Percentiles rank a stretch among this genome's conserved stretches.
Evolutionary conservation across 1,140 invertebrate species (phyloP).

Genomic region (Platorchestia sp.): DNA sequence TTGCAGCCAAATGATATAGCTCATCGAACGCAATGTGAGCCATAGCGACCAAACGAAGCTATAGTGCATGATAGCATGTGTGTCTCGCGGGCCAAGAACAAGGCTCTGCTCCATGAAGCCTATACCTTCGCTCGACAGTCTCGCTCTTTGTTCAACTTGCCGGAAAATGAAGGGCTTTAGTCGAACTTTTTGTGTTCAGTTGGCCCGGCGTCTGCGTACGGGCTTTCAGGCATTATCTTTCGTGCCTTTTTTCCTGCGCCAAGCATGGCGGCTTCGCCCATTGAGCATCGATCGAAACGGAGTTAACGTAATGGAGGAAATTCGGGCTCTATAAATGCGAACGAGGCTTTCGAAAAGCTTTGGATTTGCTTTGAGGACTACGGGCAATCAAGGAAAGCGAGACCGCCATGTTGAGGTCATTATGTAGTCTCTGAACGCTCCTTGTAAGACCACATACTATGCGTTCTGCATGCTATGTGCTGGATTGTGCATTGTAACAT

Average conservation of each 20-base stretch:
- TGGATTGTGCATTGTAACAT: neutral
- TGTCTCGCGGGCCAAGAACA: neutral
- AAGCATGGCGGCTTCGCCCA: neutral
- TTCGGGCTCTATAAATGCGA: neutral
- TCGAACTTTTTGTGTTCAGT: neutral
- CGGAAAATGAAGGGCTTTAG: neutral
- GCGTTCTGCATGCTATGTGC: too few relatives aligned
- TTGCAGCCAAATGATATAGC: conserved; percentile 12
- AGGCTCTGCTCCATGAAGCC: neutral
- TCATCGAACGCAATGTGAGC: conserved; percentile 45
- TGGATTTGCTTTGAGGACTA: neutral
- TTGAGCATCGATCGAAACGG: neutral
- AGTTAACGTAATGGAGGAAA: neutral
- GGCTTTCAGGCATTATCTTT: neutral
- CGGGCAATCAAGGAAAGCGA: neutral
- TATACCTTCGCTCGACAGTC: neutral
- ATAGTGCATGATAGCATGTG: neutral
- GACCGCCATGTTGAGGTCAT: neutral
- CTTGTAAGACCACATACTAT: too few relatives aligned
- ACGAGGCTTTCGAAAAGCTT: neutral
- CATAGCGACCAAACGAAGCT: conserved; percentile 18
- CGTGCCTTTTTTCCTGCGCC: neutral
- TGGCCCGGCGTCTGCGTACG: neutral
- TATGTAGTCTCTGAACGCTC: neutral
- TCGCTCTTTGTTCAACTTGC: neutral